phyloP scores from a whole-genome alignment of 2,113 vertebrate species.

The Chaetura pelagica region DNA sequence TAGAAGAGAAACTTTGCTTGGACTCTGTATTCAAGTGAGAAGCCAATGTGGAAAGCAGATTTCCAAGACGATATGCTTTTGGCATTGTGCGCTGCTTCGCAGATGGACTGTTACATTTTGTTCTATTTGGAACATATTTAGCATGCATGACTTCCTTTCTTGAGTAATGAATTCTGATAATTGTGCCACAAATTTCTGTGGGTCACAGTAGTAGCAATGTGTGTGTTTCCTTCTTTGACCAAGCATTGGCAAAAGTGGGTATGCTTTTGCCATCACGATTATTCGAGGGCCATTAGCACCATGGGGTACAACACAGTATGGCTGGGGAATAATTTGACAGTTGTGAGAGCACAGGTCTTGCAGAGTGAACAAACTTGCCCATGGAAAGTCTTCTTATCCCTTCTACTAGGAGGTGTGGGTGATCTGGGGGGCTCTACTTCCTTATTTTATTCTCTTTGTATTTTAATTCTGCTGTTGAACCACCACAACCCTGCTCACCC shows the following conservation, averaged over 20 bases:
- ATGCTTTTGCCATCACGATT: background rate
- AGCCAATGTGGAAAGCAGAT: slow-evolving; percentile 66
- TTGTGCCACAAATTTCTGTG: slow-evolving; percentile 27
- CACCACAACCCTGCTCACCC: background rate
- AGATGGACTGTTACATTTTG: slow-evolving; percentile 71
- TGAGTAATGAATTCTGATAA: slow-evolving; percentile 61
- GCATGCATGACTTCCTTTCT: slow-evolving; percentile 64
- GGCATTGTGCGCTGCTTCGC: slow-evolving; percentile 9
- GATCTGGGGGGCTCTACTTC: background rate
- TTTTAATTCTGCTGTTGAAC: background rate
- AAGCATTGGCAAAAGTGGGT: background rate
- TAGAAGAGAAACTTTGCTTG: slow-evolving; percentile 56
- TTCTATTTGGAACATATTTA: slow-evolving; percentile 70
- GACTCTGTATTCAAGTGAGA: slow-evolving; percentile 10
- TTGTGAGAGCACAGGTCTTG: background rate
- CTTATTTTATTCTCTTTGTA: background rate
- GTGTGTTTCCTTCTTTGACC: background rate
- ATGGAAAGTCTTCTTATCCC: background rate
- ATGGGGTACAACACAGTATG: background rate
- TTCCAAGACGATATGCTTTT: slow-evolving; percentile 64
- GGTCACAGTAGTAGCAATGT: slow-evolving; percentile 22
- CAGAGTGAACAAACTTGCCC: background rate
- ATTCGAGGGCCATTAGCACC: background rate
- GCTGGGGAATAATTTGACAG: background rate
- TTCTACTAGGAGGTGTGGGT: background rate